phyloP scores from a whole-genome alignment of 2,113 vertebrate genomes.

The Ophiodon elongatus region DNA sequence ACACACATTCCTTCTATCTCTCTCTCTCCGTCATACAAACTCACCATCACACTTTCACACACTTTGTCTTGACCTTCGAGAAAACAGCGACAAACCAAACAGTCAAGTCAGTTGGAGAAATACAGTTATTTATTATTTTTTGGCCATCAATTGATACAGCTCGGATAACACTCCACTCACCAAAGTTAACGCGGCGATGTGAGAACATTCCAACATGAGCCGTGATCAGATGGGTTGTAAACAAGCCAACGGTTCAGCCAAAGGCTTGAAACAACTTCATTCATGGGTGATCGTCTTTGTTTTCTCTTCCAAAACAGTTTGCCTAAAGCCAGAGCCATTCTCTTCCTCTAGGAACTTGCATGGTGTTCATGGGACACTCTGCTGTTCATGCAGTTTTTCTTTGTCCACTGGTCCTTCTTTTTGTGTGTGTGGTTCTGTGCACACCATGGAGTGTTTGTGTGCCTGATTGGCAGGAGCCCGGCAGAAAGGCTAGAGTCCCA shows the following conservation, averaged over 20 bases:
- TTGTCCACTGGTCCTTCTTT: background rate
- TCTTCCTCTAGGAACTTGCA: background rate
- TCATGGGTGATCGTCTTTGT: background rate
- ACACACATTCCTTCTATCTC: conserved; percentile 14
- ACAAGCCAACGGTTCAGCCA: background rate
- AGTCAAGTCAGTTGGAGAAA: conserved; percentile 14
- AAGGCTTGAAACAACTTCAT: background rate
- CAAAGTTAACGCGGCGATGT: background rate
- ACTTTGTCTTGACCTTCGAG: conserved; percentile 36
- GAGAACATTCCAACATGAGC: background rate
- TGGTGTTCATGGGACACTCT: background rate
- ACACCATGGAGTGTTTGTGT: conserved; percentile 28
- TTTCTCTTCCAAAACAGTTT: background rate
- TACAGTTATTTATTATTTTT: background rate
- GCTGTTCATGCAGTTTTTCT: background rate
- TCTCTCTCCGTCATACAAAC: conserved; percentile 19
- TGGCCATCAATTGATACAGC: background rate
- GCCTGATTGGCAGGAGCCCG: conserved; percentile 61
- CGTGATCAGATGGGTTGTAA: background rate
- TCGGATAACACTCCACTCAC: background rate
- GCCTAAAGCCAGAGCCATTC: too few relatives aligned
- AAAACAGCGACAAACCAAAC: conserved; percentile 38
- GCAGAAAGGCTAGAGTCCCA: conserved; percentile 84
- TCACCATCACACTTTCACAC: background rate
- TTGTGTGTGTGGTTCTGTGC: background rate